Evolutionary conservation across 1,140 invertebrate genomes (phyloP).

Genomic region (Zaprionus kolodkinae): DNA sequence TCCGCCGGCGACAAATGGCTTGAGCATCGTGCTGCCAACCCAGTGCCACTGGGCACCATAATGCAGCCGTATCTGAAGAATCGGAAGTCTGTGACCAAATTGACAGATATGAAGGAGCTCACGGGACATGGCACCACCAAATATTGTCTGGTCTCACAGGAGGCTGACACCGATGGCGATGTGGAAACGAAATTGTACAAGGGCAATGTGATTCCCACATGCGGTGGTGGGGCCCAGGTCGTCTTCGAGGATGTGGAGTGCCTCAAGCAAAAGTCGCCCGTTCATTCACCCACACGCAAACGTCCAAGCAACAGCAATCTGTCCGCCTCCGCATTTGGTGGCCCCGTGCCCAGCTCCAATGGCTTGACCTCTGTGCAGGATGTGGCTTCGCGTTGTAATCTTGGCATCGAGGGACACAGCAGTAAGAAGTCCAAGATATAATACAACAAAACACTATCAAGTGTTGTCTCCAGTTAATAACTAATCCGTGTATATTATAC

Average conservation of each 20-base stretch:
- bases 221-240: constrained; percentile 96
- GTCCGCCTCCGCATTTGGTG: constrained; percentile 57
- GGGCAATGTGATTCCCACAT: constrained; percentile 96
- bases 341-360: constrained; percentile 52
- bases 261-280: constrained; percentile 93
- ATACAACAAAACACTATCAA: constrained; percentile 13
- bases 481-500: constrained; percentile 39
- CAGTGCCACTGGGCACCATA: constrained; percentile 92
- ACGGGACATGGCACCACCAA: constrained; percentile 91
- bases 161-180: constrained; percentile 95
- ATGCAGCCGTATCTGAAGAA: constrained; percentile 93
- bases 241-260: constrained; percentile 98
- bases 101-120: constrained; percentile 90
- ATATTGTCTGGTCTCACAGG: constrained; percentile 96
- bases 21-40: constrained; percentile 92
- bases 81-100: constrained; percentile 92
- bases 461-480: constrained; percentile 25
- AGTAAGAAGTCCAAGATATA: constrained; percentile 79
- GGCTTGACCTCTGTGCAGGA: constrained; percentile 61
- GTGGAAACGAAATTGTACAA: constrained; percentile 97
- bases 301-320: constrained; percentile 71
- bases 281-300: constrained; percentile 76
- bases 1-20: constrained; percentile 94
- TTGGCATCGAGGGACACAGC: constrained; percentile 82
- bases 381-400: constrained; percentile 73